Base-by-base conservation (phyloP, 2,888 invertebrate species). In the Melieria crassipennis region DNA sequence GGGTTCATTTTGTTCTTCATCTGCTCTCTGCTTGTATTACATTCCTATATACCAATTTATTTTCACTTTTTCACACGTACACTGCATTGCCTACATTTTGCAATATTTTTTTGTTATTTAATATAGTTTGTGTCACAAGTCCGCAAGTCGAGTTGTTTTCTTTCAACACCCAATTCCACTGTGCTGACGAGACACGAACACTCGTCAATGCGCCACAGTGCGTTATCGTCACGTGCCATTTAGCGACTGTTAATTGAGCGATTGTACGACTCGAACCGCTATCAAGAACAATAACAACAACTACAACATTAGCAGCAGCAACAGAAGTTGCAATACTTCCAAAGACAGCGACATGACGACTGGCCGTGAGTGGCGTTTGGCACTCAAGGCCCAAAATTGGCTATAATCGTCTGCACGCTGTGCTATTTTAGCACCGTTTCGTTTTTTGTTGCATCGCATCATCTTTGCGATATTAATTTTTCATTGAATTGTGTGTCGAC, bases 211-310 rank as follows among this genome's bases (percentile, higher is more conserved):
- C 30, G 30, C 30, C 30, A 30, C 30, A 30, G 30, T 30, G 42
- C 68, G 61, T 68, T 52, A 55, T 46, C 65, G 63, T 57, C 66
- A 63, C 47, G 62, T 66, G 66, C 67, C 63, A 63, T 71, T 63
- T 66, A 58, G 43, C 13, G 57, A 11, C 57, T n/a, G 62, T 42
- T 72, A 72, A 72, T 72, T 72, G 68, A 72, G 71, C 68, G 65
- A 68, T 72, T 68, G 71, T 68, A 64, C 60, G 71, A 68, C 43
- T 72, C 30, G 30, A 30, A 30, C 30, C 30, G 30, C 30, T 30
- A 30, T 30, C 30, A 30, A 30, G 30, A 30, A 30, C 30, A 30
- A 30, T 3, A 30, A 30, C 30, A 30, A 30, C 30, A 30, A 30
- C 30, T 30, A 30, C 30, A 30, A 30, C 30, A 30, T 30, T 30